Conservation (phyloP, 2,113 vertebrate species). For the Coregonus clupeaformis region DNA sequence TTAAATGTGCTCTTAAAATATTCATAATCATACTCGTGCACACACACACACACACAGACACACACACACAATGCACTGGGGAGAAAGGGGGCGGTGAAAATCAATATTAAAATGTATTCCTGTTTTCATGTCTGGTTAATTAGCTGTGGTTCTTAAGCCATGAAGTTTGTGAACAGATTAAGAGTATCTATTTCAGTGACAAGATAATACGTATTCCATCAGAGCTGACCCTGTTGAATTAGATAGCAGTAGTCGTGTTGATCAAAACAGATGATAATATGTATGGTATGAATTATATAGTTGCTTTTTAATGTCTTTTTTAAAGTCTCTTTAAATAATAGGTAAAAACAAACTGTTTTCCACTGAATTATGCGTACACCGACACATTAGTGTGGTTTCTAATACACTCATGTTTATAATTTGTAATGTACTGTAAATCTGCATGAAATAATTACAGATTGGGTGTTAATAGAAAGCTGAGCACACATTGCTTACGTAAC, state of each 20-base stretch:
- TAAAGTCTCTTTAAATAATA: slow-evolving; percentile 6
- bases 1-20: slow-evolving; percentile 84
- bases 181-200: slow-evolving; percentile 63
- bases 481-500: no score
- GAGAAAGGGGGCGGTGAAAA: slow-evolving; percentile 51
- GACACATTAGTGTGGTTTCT: no score
- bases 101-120: slow-evolving; percentile 84
- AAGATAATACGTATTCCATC: slow-evolving; percentile 63
- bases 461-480: not conserved
- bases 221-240: slow-evolving; percentile 44
- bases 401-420: slow-evolving; percentile 18
- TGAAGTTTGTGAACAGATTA: slow-evolving; percentile 79
- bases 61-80: slow-evolving; percentile 43
- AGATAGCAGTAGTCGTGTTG: slow-evolving; percentile 42
- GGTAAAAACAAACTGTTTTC: not conserved
- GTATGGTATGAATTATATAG: slow-evolving; percentile 5
- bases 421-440: slow-evolving; percentile 36
- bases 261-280: slow-evolving; percentile 26
- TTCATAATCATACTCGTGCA: slow-evolving; percentile 81
- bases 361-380: no score
- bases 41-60: slow-evolving; percentile 2
- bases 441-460: slow-evolving; percentile 40
- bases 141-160: slow-evolving; percentile 76
- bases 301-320: slow-evolving; percentile 12
- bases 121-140: slow-evolving; percentile 80